Evolutionary conservation across 2,113 vertebrate genomes (phyloP).

Genomic region (Andinoacara biseriatus): DNA sequence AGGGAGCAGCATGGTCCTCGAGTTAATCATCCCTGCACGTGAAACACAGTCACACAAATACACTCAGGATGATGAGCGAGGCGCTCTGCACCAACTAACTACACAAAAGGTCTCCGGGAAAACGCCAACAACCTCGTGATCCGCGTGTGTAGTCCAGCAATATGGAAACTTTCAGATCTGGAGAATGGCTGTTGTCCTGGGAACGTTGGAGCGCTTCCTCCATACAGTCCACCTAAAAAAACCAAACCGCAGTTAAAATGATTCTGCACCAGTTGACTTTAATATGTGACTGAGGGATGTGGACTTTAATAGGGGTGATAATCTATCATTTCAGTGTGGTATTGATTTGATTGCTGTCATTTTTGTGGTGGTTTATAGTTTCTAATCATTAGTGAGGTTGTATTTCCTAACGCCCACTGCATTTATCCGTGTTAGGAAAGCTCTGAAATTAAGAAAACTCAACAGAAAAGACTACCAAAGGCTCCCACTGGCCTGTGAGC

Average conservation of each 20-base stretch:
- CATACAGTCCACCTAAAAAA: slow-evolving; percentile 89
- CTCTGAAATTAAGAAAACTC: background rate
- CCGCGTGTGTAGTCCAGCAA: slow-evolving; percentile 93
- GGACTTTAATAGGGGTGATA: background rate
- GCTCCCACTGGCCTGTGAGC: background rate
- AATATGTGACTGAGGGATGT: background rate
- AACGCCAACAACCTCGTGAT: slow-evolving; percentile 84
- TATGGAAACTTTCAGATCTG: slow-evolving; percentile 88
- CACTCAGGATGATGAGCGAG: background rate
- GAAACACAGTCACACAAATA: background rate
- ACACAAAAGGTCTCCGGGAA: background rate
- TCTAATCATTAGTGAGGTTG: background rate
- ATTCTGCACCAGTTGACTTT: background rate
- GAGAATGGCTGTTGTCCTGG: slow-evolving; percentile 61
- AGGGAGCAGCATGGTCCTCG: slow-evolving; percentile 91
- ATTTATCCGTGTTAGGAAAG: background rate
- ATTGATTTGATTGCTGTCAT: background rate
- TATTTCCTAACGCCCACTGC: background rate
- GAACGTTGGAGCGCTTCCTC: slow-evolving; percentile 87
- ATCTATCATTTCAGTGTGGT: background rate
- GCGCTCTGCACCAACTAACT: background rate
- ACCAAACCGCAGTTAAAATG: background rate
- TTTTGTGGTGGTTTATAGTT: background rate
- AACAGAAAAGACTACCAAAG: background rate
- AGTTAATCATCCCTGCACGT: slow-evolving; percentile 87